Evolutionary conservation across 2,888 invertebrate genomes (phyloP).

Genomic region (Horisme vitalbata): DNA sequence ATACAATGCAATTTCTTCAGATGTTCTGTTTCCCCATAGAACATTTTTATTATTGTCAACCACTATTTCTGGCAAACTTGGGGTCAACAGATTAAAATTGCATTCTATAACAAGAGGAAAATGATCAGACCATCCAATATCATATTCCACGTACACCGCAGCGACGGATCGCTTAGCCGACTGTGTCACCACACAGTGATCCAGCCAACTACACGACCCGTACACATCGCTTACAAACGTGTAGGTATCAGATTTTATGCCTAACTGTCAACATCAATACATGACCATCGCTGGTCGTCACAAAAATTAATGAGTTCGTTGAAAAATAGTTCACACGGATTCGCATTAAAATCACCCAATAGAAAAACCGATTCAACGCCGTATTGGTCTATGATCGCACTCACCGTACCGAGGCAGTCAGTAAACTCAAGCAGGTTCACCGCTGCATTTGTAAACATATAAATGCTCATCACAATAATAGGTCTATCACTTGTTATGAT

Average conservation of each 20-base stretch:
- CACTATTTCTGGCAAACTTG: background rate
- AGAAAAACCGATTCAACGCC: constrained; percentile 5
- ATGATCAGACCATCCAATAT: constrained; percentile 20
- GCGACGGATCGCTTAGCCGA: constrained; percentile 4
- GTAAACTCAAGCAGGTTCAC: constrained; percentile 4
- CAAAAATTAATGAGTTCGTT: no score
- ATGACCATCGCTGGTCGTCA: no score
- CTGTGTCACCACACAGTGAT: constrained; percentile 18
- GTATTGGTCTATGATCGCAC: constrained; percentile 10
- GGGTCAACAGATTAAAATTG: background rate
- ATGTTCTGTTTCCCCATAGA: no score
- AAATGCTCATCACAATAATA: constrained; percentile 2
- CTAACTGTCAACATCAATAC: no score
- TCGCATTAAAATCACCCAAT: no score
- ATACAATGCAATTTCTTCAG: no score
- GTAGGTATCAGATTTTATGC: constrained; percentile 5
- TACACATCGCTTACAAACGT: background rate
- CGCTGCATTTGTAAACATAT: background rate
- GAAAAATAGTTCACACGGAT: constrained; percentile 7
- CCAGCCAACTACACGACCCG: constrained; percentile 12
- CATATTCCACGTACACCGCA: constrained; percentile 13
- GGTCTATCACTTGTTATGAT: constrained; percentile 1
- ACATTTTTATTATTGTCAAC: no score
- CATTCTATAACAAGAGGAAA: constrained; percentile 22
- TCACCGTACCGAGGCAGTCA: constrained; percentile 11